Evolutionary conservation across 2,888 invertebrate genomes (phyloP), one percentile per base, ranked within the genome.

Genomic region (Meta bourneti): DNA sequence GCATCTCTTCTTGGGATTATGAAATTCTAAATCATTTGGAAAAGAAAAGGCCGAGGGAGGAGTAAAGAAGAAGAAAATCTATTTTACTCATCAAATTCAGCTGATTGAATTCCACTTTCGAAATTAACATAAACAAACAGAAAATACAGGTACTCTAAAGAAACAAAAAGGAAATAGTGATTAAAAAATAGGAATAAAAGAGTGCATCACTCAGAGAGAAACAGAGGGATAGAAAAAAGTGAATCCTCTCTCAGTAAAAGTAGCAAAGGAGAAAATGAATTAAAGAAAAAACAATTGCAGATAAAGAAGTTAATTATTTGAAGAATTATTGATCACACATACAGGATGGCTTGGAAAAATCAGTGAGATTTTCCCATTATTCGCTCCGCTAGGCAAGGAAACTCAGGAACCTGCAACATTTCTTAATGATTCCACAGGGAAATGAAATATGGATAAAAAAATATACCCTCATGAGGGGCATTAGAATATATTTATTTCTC

Each of bases 241-340:
- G 72, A 89, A 89, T 82, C 77, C 75, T 87, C 34, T 19, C 51
- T 81, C 16, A 34, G 34, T 16, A 69, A 83, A 54, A 86, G 78
- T 54, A 75, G 61, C 61, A 70, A 61, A 51, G 72, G 74, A 79
- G 83, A 54, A 82, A 90, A 90, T 84, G 89, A 90, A 90, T 90
- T 90, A 90, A 90, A 90, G 52, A 87, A 87, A 87, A 91, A 88
- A 91, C 91, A 91, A 91, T 91, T 83, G 87, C 87, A 91, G 87
- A 91, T 87, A 91, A 91, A 91, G 91, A 91, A 91, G 91, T 91
- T 91, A 91, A 91, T 91, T 91, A 91, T 91, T 91, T 91, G 87
- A 82, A 87, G 91, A 87, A 91, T 87, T 91, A 91, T 91, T 87
- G 91, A 91, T 91, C 91, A 91, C 80, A 61, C 61, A 61, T 61